Evolutionary conservation across 2,888 invertebrate genomes (phyloP), one percentile per base, ranked within the genome.

Genomic region (Ochropacha duplaris): DNA sequence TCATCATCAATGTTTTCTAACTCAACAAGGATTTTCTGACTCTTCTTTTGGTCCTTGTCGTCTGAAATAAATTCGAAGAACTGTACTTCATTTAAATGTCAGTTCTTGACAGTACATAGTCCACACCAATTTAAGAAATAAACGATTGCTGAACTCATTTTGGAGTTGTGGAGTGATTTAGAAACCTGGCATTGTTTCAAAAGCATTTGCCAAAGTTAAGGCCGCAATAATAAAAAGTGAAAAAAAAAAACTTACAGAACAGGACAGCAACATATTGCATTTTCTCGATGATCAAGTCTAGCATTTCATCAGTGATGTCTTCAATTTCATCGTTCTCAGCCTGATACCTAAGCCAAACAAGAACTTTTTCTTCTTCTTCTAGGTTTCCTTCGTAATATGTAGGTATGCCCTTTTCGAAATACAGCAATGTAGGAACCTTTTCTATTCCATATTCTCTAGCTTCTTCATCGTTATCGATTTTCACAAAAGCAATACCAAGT

Each of bases 1-100:
- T 98, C 98, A 79, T 98, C 98, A 80, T 98, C 98, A 73, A 98
- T 98, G 81, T 97, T 98, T 88, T 98, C 98, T 75, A 98, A 88
- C 86, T 97, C 98, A 56, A 93, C 89, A 64, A 98, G 93, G 59
- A 97, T 94, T 86, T 97, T 97, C 84, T 97, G 96, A 83, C 97
- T 97, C 87, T 97, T 97, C 92, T 97, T 97, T 83, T 98, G 97
- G 73, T 97, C 96, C 87, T 96, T 97, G 87, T 98, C 97, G 93
- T 98, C 98, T 98, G 89, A 69, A 93, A 89, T 79, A 70, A 81
- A 82, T 78, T 78, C 77, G 76, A 83, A 86, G 77, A 82, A 88
- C 91, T 91, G 88, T 90, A 90, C 90, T 87, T 90, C 87, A 92
- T 90, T 91, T 90, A 87, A 88, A 86, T 88, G 88, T 81, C 87